These are phyloP conservation scores for Piezodorus guildinii DNA, from an alignment of 1,140 invertebrate species.

Conservation along the genomic window DNA sequence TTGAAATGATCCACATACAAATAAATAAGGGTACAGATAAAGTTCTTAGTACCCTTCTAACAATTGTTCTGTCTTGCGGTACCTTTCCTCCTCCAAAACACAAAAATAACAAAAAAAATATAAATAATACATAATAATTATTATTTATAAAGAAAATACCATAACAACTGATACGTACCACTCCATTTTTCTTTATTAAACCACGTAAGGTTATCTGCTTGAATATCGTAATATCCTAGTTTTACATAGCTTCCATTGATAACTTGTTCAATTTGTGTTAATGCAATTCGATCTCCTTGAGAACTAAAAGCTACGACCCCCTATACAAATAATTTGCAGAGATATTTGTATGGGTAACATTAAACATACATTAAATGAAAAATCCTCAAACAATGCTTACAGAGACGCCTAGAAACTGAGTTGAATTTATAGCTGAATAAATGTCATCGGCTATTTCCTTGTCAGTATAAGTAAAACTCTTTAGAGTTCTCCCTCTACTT, in stretches of 20 bases:
- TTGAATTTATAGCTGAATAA: constrained; percentile 93
- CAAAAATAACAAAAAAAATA: neutral
- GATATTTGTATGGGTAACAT: neutral
- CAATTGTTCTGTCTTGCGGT: constrained; percentile 84
- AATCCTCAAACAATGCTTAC: constrained; percentile 58
- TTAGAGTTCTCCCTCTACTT: constrained; percentile 66
- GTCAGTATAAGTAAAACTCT: constrained; percentile 96
- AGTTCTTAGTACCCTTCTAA: constrained; percentile 66
- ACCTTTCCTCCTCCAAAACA: constrained; percentile 55
- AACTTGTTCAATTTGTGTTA: constrained; percentile 97
- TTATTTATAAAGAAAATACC: constrained; percentile 3
- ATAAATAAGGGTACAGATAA: constrained; percentile 80
- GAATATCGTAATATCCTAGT: constrained; percentile 93
- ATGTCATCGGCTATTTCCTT: constrained; percentile 89
- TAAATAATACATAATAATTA: neutral
- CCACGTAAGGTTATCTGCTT: constrained; percentile 91
- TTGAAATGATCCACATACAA: constrained; percentile 79
- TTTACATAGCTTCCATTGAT: constrained; percentile 87
- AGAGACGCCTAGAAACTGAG: constrained; percentile 93
- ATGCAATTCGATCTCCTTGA: constrained; percentile 94
- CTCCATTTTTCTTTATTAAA: constrained; percentile 78
- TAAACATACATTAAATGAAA: no score
- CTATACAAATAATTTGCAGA: constrained; percentile 39
- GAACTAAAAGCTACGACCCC: constrained; percentile 90
- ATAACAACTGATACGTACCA: constrained; percentile 40